Evolutionary conservation across 2,888 invertebrate genomes (phyloP).

Genomic region (Danaus chrysippus): DNA sequence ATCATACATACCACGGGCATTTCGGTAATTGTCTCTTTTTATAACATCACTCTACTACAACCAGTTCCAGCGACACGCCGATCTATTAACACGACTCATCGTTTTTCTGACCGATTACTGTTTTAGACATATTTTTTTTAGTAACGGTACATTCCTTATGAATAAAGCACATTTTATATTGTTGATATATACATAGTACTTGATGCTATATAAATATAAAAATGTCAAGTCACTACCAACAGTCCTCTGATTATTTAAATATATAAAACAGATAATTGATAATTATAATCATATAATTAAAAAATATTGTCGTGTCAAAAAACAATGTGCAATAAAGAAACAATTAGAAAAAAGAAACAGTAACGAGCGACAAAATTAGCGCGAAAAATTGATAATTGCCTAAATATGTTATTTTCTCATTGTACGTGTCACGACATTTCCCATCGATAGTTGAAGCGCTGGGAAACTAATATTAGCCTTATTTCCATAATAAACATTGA

Average conservation of each 20-base stretch:
- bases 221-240: no score
- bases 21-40: slow-evolving; percentile 19
- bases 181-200: no score
- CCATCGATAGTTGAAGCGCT: slow-evolving; percentile 53
- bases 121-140: not conserved
- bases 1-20: slow-evolving; percentile 37
- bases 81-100: no score
- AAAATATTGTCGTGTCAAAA: not conserved
- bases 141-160: no score
- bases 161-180: no score
- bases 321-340: not conserved
- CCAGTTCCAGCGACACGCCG: not conserved
- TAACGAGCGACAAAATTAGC: slow-evolving; percentile 25
- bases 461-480: slow-evolving; percentile 46
- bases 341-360: not conserved
- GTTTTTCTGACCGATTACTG: not conserved
- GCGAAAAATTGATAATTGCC: slow-evolving; percentile 32
- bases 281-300: slow-evolving; percentile 21
- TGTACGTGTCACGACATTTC: slow-evolving; percentile 50
- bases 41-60: slow-evolving; percentile 1
- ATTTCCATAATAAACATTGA: slow-evolving; percentile 45
- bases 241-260: not conserved
- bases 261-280: slow-evolving; percentile 17
- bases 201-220: no score
- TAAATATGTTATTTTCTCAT: slow-evolving; percentile 43